Percentiles rank a stretch among this genome's conserved stretches.
Evolutionary conservation across 2,797 vertebrate species (phyloP).

Genomic region (Pampus argenteus): DNA sequence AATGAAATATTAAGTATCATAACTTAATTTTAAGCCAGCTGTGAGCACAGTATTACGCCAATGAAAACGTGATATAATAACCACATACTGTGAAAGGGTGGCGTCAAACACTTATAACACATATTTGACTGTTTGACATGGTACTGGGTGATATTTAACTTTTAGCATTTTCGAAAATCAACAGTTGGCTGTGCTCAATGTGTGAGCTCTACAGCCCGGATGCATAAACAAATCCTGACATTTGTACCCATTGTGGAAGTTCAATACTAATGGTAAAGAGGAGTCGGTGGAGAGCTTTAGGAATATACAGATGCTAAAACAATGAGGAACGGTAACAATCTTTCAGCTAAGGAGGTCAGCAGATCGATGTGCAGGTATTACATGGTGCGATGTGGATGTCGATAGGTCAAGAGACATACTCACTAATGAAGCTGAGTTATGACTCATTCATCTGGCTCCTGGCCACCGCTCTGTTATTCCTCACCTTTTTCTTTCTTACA

Average conservation of each 20-base stretch:
- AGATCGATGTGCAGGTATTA: slow-evolving; percentile 75
- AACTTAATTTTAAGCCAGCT: neutral
- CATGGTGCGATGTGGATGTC: slow-evolving; percentile 67
- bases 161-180: slow-evolving; percentile 41
- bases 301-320: slow-evolving; percentile 56
- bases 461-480: slow-evolving; percentile 28
- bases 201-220: slow-evolving; percentile 4
- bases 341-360: slow-evolving; percentile 60
- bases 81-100: neutral
- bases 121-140: slow-evolving; percentile 18
- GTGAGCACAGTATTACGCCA: neutral
- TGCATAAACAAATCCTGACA: slow-evolving; percentile 70
- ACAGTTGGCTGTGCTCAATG: slow-evolving; percentile 48
- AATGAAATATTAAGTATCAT: too few relatives aligned
- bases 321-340: slow-evolving; percentile 59
- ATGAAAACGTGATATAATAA: slow-evolving; percentile 1
- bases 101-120: slow-evolving; percentile 17
- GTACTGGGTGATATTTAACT: slow-evolving; percentile 38
- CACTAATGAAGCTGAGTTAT: slow-evolving; percentile 79
- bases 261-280: slow-evolving; percentile 45
- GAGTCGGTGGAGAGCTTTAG: slow-evolving; percentile 29
- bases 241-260: slow-evolving; percentile 57
- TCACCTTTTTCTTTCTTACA: slow-evolving; percentile 1
- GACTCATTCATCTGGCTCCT: slow-evolving; percentile 66
- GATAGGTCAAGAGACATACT: slow-evolving; percentile 76